Conservation (phyloP, 2,113 vertebrate genomes). For the Rostratula benghalensis region DNA sequence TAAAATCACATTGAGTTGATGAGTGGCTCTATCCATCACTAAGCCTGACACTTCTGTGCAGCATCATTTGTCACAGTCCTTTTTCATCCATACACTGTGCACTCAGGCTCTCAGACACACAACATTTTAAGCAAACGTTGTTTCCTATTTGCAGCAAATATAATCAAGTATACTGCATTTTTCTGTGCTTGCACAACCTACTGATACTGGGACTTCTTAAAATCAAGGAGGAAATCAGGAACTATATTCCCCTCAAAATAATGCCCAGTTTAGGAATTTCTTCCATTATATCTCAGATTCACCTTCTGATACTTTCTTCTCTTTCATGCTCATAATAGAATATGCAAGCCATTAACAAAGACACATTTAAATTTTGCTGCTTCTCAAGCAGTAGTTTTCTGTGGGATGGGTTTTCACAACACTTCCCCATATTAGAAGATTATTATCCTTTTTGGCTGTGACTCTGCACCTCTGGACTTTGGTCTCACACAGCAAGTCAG, state of each 20-base stretch:
- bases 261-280: not conserved
- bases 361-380: not conserved
- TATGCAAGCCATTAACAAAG: not conserved
- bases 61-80: not conserved
- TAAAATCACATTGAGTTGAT: not conserved
- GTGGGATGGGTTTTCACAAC: not conserved
- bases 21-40: not conserved
- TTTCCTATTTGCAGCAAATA: not conserved
- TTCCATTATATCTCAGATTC: not conserved
- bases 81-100: not conserved
- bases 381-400: not conserved
- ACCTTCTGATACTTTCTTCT: not conserved
- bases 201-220: not conserved
- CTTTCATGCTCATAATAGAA: not conserved
- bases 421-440: not conserved
- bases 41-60: not conserved
- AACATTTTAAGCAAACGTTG: not conserved
- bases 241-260: not conserved
- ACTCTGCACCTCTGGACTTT: not conserved
- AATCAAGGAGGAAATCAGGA: not conserved
- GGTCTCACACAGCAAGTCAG: not conserved
- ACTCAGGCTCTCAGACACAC: not conserved
- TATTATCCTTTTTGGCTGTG: not conserved
- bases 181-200: not conserved
- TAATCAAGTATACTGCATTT: not conserved